Evolutionary conservation across 1,140 invertebrate genomes (phyloP).

Genomic region (Aphaenogaster rudis): DNA sequence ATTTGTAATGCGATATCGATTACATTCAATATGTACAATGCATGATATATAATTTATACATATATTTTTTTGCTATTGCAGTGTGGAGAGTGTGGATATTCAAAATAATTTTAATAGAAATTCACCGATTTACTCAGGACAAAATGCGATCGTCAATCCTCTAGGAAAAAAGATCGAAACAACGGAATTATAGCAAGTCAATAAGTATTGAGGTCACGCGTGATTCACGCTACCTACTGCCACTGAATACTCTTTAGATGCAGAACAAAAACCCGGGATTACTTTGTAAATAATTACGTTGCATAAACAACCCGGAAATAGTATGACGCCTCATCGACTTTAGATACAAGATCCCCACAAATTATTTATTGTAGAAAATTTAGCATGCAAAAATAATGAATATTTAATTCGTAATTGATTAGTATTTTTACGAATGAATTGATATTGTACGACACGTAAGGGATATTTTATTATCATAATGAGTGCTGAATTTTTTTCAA

Average conservation of each 20-base stretch:
- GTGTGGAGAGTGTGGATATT: constrained; percentile 83
- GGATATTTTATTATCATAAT: constrained; percentile 36
- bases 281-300: constrained; percentile 66
- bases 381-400: not conserved
- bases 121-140: constrained; percentile 86
- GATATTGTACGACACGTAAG: not conserved
- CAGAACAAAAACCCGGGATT: constrained; percentile 6
- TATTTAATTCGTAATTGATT: constrained; percentile 29
- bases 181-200: constrained; percentile 90
- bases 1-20: not conserved
- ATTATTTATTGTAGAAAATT: constrained; percentile 40
- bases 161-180: constrained; percentile 94
- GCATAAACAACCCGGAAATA: constrained; percentile 42
- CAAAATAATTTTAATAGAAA: constrained; percentile 85
- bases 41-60: not conserved
- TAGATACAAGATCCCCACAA: not conserved
- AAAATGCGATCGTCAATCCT: constrained; percentile 87
- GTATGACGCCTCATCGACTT: constrained; percentile 47
- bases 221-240: not conserved
- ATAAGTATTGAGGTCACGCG: constrained; percentile 11
- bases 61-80: constrained; percentile 71
- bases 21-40: not conserved
- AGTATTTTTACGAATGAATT: constrained; percentile 1
- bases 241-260: constrained; percentile 7
- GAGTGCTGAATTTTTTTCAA: constrained; percentile 23